Base-by-base conservation (phyloP, 2,888 invertebrate species). In the Carcina quercana region DNA sequence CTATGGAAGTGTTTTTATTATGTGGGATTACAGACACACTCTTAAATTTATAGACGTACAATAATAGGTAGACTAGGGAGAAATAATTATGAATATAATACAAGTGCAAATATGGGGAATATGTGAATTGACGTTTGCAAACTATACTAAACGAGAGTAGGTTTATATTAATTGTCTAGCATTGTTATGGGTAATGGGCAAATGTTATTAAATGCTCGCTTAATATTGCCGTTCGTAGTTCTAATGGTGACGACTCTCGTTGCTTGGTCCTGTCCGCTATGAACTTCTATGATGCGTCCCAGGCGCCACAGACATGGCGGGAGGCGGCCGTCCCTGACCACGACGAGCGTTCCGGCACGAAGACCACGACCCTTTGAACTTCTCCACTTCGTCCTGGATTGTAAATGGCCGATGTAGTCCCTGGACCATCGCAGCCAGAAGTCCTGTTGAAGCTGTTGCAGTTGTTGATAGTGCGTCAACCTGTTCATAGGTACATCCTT, bases 391-490 rank as follows among this genome's bases (percentile, higher is more conserved):
- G 13, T 13, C 7, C 13, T 6, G 7, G 12, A 13, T 13, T 25
- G 25, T 13, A 25, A 10, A 8, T 7, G 6, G 5, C 13, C 13
- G 7, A 25, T 54, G 53, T 48, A 41, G 20, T 24, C 34, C 1
- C n/a, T 13, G 5, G 13, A n/a, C 13, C 24, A 29, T 13, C 11
- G n/a, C n/a, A 15, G 13, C 19, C 5, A 30, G 13, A 17, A 28
- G 13, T 25, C 13, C 4, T 25, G 25, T 13, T 25, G 25, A 6
- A 40, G 13, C 15, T 35, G 37, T 14, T 40, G 34, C 10, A 37
- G 28, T 28, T 36, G 30, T 29, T 34, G 33, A 26, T 30, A 36
- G 20, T 34, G 32, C 15, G 26, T 29, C 8, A 39, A 15, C 15
- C 25, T 13, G 15, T 28, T 29, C 22, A 21, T 30, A 15, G 34